These are phyloP conservation scores for Drosophila siamana DNA, from an alignment of 2,888 invertebrate genomes.

Conservation along the genomic window DNA sequence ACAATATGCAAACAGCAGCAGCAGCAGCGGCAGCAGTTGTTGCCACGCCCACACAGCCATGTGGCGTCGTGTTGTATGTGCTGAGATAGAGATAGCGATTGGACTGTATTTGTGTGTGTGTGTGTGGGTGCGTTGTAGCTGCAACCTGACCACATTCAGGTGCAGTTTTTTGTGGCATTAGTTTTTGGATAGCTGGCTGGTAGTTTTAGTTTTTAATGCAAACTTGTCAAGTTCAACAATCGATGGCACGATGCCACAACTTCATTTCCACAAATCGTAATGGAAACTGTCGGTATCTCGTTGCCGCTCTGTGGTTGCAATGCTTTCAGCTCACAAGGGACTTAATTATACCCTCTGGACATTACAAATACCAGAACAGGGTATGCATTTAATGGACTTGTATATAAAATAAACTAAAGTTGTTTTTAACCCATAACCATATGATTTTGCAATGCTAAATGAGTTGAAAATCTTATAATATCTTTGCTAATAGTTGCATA, in stretches of 20 bases:
- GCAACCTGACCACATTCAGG: constrained; percentile 56
- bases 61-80: no score
- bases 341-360: not conserved
- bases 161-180: constrained; percentile 49
- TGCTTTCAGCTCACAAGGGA: not conserved
- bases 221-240: constrained; percentile 56
- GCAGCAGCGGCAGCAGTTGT: constrained; percentile 15
- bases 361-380: not conserved
- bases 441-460: no score
- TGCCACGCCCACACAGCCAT: constrained; percentile 33
- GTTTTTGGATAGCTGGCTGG: constrained; percentile 42
- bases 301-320: constrained; percentile 4
- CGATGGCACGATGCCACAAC: constrained; percentile 37
- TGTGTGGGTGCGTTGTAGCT: constrained; percentile 8
- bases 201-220: constrained; percentile 47
- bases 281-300: constrained; percentile 20
- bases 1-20: constrained; percentile 70
- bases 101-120: no score
- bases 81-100: constrained; percentile 10
- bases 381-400: no score
- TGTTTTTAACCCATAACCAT: no score
- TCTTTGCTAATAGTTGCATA: no score
- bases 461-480: no score
- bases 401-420: no score
- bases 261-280: constrained; percentile 24